phyloP scores from a whole-genome alignment of 2,888 invertebrate genomes.

The Dugesia japonica region DNA sequence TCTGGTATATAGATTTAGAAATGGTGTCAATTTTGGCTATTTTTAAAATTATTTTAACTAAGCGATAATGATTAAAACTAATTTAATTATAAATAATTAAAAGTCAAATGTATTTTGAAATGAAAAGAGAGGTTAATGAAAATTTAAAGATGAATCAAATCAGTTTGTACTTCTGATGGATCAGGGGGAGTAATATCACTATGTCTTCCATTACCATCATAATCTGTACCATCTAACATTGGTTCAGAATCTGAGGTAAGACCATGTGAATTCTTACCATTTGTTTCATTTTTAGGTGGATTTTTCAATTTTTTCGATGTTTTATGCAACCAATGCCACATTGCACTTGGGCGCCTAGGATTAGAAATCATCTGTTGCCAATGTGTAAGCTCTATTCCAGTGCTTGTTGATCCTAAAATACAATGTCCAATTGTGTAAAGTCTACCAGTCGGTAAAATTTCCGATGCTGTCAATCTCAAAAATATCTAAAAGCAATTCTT shows the following conservation, averaged over 20 bases:
- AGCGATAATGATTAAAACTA: too few relatives aligned
- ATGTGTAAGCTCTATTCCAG: conserved; percentile 60
- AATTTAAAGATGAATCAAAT: not conserved
- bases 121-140: too few relatives aligned
- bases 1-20: too few relatives aligned
- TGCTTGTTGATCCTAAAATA: conserved; percentile 60
- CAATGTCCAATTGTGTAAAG: conserved; percentile 63
- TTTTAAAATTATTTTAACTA: too few relatives aligned
- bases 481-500: not conserved
- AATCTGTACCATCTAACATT: not conserved
- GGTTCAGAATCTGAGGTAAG: not conserved
- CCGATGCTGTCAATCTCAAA: conserved; percentile 55
- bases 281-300: not conserved
- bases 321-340: conserved; percentile 63
- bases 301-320: conserved; percentile 20
- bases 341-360: conserved; percentile 63
- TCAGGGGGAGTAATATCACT: not conserved
- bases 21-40: too few relatives aligned
- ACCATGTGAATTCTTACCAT: not conserved
- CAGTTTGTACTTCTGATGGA: not conserved
- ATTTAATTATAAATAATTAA: too few relatives aligned
- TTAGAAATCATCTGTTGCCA: conserved; percentile 71
- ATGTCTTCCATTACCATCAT: not conserved
- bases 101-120: too few relatives aligned
- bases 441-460: conserved; percentile 51